Conservation (phyloP, 35 echinoderm and acorn worm species). For the Apostichopus parvimensis region DNA sequence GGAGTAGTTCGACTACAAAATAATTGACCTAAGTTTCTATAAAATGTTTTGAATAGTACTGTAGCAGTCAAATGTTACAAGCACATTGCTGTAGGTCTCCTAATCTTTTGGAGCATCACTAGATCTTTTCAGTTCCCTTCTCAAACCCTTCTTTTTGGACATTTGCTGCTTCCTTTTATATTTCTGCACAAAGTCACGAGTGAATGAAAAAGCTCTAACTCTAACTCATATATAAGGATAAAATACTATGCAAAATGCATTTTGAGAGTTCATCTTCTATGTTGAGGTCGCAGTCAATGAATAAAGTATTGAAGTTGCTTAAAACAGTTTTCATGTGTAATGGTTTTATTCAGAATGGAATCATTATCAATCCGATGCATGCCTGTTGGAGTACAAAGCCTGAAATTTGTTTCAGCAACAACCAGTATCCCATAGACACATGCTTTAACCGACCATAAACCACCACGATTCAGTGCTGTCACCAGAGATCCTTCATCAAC, state of each 20-base stretch:
- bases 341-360: background rate
- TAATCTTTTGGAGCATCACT: constrained; percentile 4
- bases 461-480: constrained; percentile 15
- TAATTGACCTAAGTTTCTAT: no score
- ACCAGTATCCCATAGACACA: background rate
- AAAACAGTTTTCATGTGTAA: constrained; percentile 26
- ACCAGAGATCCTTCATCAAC: constrained; percentile 17
- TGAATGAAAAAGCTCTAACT: background rate
- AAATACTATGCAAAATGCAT: constrained; percentile 4
- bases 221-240: background rate
- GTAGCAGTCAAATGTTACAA: no score
- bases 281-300: constrained; percentile 2
- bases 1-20: no score
- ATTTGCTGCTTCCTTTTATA: background rate
- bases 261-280: constrained; percentile 19
- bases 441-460: constrained; percentile 11
- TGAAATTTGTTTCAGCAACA: background rate
- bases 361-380: constrained; percentile 6
- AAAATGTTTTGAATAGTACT: no score
- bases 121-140: constrained; percentile 20
- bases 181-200: constrained; percentile 21
- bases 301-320: constrained; percentile 16
- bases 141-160: constrained; percentile 22
- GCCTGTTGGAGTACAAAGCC: background rate
- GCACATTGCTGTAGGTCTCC: no score